Conservation (phyloP, 2,113 vertebrate genomes). For the Tympanuchus pallidicinctus region DNA sequence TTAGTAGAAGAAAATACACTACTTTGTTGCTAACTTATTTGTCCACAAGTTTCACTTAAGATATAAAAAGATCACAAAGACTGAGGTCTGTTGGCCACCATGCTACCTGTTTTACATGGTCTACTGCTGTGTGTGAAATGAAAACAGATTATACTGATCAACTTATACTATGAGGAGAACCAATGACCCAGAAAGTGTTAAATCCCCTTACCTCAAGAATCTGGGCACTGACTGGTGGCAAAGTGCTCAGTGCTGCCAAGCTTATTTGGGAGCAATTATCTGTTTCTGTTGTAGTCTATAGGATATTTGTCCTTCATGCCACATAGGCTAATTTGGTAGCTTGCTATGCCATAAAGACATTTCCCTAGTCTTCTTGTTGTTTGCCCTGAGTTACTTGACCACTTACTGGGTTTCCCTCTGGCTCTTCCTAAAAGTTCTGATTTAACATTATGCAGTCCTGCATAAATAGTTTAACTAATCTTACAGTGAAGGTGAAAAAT, state of each 20-base stretch:
- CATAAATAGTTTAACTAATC: not conserved
- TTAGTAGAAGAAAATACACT: not conserved
- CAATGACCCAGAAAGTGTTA: not conserved
- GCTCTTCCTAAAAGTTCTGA: not conserved
- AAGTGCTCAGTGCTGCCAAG: not conserved
- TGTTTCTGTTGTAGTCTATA: not conserved
- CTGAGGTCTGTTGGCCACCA: not conserved
- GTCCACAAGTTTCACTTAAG: not conserved
- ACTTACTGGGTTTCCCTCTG: not conserved
- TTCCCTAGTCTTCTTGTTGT: not conserved
- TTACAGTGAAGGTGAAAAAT: not conserved
- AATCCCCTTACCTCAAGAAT: not conserved
- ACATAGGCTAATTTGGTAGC: not conserved
- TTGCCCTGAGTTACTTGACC: not conserved
- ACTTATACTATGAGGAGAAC: not conserved
- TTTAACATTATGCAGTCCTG: not conserved
- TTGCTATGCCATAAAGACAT: not conserved
- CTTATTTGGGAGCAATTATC: fast-evolving
- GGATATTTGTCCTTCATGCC: not conserved
- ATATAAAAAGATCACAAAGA: not conserved
- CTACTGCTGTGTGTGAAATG: not conserved
- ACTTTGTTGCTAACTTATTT: not conserved
- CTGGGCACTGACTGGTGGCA: not conserved
- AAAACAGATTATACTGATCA: not conserved
- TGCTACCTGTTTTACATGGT: not conserved